Evolutionary conservation across 1,140 invertebrate genomes (phyloP), one percentile per base, ranked within the genome.

Genomic region (Euwallacea similis): DNA sequence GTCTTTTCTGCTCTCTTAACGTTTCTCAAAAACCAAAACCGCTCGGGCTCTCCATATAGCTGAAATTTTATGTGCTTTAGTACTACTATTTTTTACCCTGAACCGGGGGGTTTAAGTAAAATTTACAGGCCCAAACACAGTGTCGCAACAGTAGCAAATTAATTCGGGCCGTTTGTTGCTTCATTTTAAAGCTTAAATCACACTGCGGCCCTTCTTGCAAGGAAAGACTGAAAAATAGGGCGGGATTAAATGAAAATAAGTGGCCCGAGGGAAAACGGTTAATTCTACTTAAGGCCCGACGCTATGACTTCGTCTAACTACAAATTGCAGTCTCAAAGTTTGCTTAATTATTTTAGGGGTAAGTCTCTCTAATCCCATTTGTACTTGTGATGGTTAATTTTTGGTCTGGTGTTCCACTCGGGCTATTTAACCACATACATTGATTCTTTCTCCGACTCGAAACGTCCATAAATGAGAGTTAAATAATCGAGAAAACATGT

Each of bases 111-210:
- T 33, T 33, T 33, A 33, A 50, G 46, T 11, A 6, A 50, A 50
- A 50, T 11, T 50, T 10, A 50, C 46, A 50, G 13, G 13, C 9
- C 46, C 9, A 50, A 50, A 10, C 46, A 33, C 21, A 33, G 21
- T 33, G 21, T 33, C 46, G 46, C 9, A 50, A 50, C 13, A 13
- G 9, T 50, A 13, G 9, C 13, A 50, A 10, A 50, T 50, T 50
- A 50, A 50, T 50, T 50, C 13, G 9, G 46, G 46, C 13, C 46
- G 46, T 50, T 50, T 50, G 46, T 50, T 13, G 46, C 9, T 50
- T 50, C 46, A 50, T 50, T 50, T 50, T 50, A 10, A 50, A 50
- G 46, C 13, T 50, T 50, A 50, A 50, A 50, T 50, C 46, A 50
- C 9, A 13, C 46, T 10, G 13, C 46, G 46, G 46, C 46, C 46